Evolutionary conservation across 1,140 invertebrate genomes (phyloP).

Genomic region (Drosophila arawakana): DNA sequence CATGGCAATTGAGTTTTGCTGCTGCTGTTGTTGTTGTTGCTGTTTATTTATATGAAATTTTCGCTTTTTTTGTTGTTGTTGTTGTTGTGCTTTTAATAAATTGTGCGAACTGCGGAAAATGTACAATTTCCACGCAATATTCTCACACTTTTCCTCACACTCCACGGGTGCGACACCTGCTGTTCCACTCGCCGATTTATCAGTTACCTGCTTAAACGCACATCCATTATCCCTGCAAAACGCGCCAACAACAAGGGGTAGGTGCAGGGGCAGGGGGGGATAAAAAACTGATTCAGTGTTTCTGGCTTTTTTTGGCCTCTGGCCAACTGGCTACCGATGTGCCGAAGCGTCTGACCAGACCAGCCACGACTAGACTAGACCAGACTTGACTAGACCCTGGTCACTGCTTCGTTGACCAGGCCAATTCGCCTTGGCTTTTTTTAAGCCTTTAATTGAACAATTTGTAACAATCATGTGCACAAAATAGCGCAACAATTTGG

Average conservation of each 20-base stretch:
- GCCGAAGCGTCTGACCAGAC: slow-evolving; percentile 1
- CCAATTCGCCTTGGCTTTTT: slow-evolving; percentile 41
- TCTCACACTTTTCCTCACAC: slow-evolving; percentile 67
- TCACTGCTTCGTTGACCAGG: slow-evolving; percentile 21
- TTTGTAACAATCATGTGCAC: slow-evolving; percentile 82
- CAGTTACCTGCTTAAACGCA: slow-evolving; percentile 77
- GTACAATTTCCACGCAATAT: slow-evolving; percentile 46
- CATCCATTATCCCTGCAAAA: slow-evolving; percentile 67
- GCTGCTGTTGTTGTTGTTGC: slow-evolving; percentile 21
- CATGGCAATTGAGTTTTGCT: slow-evolving; percentile 69
- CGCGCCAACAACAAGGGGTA: not conserved
- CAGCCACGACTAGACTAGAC: slow-evolving; percentile 4
- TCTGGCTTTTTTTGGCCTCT: slow-evolving; percentile 22
- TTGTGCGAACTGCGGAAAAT: slow-evolving; percentile 61
- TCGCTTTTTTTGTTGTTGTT: slow-evolving; percentile 51
- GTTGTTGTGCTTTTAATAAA: slow-evolving; percentile 67
- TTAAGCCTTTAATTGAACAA: slow-evolving; percentile 82
- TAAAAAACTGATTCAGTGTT: not conserved
- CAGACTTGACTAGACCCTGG: slow-evolving; percentile 11
- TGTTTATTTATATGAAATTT: slow-evolving; percentile 57
- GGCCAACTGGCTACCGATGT: slow-evolving; percentile 35
- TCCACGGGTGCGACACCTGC: slow-evolving; percentile 66
- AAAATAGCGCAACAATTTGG: slow-evolving; percentile 82
- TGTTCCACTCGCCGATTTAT: slow-evolving; percentile 70
- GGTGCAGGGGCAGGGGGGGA: not conserved